These are phyloP conservation scores for Pemphredon lugubris DNA, from an alignment of 2,888 invertebrate genomes.

Conservation along the genomic window DNA sequence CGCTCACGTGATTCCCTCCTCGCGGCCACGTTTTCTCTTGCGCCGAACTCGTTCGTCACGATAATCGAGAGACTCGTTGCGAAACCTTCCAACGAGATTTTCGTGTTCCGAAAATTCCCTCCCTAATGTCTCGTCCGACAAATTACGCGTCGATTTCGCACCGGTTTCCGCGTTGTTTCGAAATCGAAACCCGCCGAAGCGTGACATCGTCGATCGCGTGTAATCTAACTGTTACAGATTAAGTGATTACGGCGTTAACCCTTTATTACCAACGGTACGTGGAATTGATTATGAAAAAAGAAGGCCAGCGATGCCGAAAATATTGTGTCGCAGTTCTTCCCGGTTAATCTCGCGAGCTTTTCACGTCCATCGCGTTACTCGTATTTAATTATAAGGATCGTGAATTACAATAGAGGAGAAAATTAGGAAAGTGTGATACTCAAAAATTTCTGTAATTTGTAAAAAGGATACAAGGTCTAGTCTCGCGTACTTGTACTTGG, in stretches of 20 bases:
- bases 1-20: conserved; percentile 22
- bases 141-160: conserved; percentile 27
- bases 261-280: conserved; percentile 40
- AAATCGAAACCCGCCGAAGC: conserved; percentile 4
- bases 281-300: conserved; percentile 39
- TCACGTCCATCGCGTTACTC: no score
- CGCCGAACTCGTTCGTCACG: conserved; percentile 21
- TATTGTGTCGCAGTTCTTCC: no score
- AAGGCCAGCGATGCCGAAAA: not conserved
- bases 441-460: conserved; percentile 5
- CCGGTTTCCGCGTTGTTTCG: not conserved
- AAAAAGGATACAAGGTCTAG: no score
- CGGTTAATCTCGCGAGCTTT: no score
- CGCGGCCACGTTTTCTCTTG: conserved; percentile 7
- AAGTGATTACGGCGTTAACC: conserved; percentile 45
- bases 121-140: not conserved
- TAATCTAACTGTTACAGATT: conserved; percentile 39
- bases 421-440: no score
- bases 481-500: no score
- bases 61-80: conserved; percentile 19
- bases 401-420: no score
- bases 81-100: conserved; percentile 20
- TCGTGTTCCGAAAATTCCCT: conserved; percentile 6
- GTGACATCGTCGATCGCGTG: conserved; percentile 22
- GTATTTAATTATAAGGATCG: no score